These are phyloP conservation scores for Crossaster papposus DNA, from an alignment of 53 echinoderm and acorn worm genomes.

Conservation along the genomic window DNA sequence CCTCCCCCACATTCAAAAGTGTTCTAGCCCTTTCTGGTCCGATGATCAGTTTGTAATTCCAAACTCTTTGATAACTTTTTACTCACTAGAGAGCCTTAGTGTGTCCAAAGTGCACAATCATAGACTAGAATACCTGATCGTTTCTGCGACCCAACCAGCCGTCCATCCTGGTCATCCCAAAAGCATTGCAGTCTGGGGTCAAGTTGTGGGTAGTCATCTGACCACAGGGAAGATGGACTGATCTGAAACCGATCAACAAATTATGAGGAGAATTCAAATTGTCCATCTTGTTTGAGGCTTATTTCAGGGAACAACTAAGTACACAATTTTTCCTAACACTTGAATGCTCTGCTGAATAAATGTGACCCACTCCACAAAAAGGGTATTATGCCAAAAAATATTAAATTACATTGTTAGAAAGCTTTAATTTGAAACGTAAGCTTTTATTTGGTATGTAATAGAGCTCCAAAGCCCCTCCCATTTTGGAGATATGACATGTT, in stretches of 20 bases:
- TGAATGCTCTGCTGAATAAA: not conserved
- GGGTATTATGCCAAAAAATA: too few species aligned
- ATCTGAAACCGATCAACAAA: constrained; percentile 32
- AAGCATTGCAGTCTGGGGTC: constrained; percentile 31
- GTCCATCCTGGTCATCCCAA: not conserved
- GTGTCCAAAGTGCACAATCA: not conserved
- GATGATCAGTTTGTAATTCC: too few species aligned
- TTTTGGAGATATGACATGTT: too few species aligned
- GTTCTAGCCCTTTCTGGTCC: too few species aligned
- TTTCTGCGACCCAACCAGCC: constrained; percentile 19
- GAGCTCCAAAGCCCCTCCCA: too few species aligned
- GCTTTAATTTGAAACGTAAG: too few species aligned
- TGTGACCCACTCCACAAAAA: too few species aligned
- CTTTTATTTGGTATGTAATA: too few species aligned
- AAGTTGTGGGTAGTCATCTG: constrained; percentile 45
- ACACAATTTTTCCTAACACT: not conserved
- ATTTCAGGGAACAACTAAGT: not conserved
- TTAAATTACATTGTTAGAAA: too few species aligned
- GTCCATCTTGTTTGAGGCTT: not conserved
- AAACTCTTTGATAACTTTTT: not conserved
- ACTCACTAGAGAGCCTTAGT: not conserved
- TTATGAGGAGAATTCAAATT: not conserved
- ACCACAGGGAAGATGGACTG: constrained; percentile 34
- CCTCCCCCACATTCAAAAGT: too few species aligned
- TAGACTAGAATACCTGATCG: constrained; percentile 49